Conservation (phyloP, 2,797 vertebrate species). For the Taeniopygia guttata region DNA sequence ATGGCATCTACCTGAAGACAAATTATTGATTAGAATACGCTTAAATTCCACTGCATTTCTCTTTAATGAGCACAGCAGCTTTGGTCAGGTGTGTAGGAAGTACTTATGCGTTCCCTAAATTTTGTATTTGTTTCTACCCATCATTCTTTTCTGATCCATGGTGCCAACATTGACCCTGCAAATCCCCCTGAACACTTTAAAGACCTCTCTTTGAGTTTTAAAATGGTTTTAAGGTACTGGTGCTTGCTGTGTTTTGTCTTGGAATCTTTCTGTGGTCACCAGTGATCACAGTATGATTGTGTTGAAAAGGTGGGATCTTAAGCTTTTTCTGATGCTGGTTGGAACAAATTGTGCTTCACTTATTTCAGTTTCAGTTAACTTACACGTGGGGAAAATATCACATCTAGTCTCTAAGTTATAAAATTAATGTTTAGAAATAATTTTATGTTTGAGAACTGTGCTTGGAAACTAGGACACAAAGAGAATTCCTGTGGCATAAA, state of each 20-base stretch:
- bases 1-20: neutral
- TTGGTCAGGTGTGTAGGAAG: neutral
- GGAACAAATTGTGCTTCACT: neutral
- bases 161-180: neutral
- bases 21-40: neutral
- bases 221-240: neutral
- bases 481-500: neutral
- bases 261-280: neutral
- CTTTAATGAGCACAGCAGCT: neutral
- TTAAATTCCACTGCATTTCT: neutral
- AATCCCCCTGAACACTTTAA: neutral
- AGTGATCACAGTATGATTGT: neutral
- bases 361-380: neutral
- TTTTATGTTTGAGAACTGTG: neutral
- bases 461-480: neutral
- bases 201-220: rapidly evolving
- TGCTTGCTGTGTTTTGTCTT: neutral
- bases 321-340: neutral
- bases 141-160: neutral
- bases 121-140: no score
- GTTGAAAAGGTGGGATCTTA: neutral
- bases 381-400: neutral
- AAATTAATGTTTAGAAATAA: neutral
- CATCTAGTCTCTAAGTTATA: neutral
- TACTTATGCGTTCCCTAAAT: neutral